Percentiles rank a stretch among this genome's conserved stretches.
Conservation (phyloP, 2,888 invertebrate species). For the Blera fallax region DNA sequence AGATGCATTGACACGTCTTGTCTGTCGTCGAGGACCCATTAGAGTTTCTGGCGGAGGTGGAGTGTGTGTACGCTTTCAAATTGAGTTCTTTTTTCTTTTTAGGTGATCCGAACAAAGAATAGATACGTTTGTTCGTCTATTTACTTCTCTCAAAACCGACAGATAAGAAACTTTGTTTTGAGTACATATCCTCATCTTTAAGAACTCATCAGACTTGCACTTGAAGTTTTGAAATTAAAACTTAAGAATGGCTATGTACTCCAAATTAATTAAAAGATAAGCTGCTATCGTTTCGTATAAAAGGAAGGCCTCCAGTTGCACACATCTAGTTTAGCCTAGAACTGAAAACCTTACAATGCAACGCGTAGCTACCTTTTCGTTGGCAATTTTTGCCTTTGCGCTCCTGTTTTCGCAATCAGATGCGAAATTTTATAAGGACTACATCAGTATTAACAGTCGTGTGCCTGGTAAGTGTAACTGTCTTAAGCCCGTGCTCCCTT, state of each 20-base stretch:
- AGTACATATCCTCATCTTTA: background rate
- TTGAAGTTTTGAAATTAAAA: background rate
- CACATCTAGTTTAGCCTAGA: background rate
- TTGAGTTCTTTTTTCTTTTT: no score
- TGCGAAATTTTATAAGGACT: slow-evolving; percentile 37
- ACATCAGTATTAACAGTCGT: slow-evolving; percentile 19
- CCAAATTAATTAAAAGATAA: slow-evolving; percentile 1
- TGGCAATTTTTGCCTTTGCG: background rate
- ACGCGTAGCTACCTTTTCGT: background rate
- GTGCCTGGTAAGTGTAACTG: background rate
- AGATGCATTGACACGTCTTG: no score
- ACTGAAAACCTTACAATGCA: background rate
- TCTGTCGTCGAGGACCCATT: no score
- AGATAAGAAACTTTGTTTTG: background rate
- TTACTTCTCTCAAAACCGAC: background rate
- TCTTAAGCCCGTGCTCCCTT: background rate
- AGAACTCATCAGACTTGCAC: background rate
- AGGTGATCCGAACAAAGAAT: no score
- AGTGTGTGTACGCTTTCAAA: no score
- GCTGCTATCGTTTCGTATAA: background rate
- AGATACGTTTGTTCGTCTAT: no score
- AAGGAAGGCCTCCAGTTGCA: background rate
- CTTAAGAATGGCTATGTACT: background rate
- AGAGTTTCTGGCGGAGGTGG: no score
- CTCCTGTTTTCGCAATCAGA: slow-evolving; percentile 7